Percentiles rank a stretch among this genome's conserved stretches.
Evolutionary conservation across 2,113 vertebrate species (phyloP).

Genomic region (Ariopsis seemanni): DNA sequence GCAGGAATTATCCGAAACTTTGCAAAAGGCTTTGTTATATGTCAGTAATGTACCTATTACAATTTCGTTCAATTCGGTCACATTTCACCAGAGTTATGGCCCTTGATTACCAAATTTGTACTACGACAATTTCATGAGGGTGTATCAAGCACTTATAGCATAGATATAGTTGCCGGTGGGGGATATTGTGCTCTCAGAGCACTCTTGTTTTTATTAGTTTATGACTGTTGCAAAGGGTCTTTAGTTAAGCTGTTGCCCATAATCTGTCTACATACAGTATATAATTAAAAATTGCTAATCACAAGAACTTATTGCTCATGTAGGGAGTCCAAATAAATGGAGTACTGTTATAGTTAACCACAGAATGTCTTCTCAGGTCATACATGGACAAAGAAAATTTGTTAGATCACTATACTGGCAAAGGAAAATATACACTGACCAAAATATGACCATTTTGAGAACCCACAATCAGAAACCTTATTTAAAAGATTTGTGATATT

Average conservation of each 20-base stretch:
- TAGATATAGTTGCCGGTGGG: too few relatives aligned
- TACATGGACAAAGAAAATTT: not conserved
- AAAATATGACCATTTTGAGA: not conserved
- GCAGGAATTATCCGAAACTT: too few relatives aligned
- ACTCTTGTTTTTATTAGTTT: not conserved
- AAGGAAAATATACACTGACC: not conserved
- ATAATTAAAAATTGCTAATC: not conserved
- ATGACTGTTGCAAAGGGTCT: not conserved
- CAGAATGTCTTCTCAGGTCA: not conserved
- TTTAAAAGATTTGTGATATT: not conserved
- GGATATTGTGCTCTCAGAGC: too few relatives aligned
- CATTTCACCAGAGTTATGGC: too few relatives aligned
- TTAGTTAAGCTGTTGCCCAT: not conserved
- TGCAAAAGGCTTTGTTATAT: too few relatives aligned
- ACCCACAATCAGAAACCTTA: not conserved
- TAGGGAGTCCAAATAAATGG: not conserved
- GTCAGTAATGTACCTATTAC: too few relatives aligned
- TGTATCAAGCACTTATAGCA: too few relatives aligned
- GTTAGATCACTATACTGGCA: not conserved
- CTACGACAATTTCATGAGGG: too few relatives aligned
- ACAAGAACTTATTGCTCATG: not conserved
- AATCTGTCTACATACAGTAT: not conserved
- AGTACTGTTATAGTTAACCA: not conserved
- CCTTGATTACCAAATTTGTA: too few relatives aligned
- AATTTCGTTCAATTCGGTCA: too few relatives aligned